A percentile compares a stretch with the other conserved stretches of the same genome.
phyloP scores from a whole-genome alignment of 2,797 vertebrate genomes.

The Gastrophryne carolinensis region DNA sequence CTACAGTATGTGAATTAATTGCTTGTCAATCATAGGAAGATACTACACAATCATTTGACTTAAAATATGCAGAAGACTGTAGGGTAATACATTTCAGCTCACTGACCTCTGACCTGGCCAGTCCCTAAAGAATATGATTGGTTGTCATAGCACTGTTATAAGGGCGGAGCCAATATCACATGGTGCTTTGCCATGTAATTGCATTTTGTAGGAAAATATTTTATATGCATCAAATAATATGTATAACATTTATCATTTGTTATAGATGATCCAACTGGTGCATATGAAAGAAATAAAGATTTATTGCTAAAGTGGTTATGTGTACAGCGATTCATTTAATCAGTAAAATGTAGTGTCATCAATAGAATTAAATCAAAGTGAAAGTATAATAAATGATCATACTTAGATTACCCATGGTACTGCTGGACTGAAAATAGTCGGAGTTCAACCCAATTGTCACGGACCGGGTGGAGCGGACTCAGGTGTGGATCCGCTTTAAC shows the following conservation, averaged over 20 bases:
- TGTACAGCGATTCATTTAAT: neutral
- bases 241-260: slow-evolving; percentile 10
- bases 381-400: too few species aligned
- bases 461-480: too few species aligned
- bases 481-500: too few species aligned
- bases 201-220: slow-evolving; percentile 33
- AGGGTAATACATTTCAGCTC: neutral
- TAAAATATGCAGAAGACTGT: too few species aligned
- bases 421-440: too few species aligned
- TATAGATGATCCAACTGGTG: slow-evolving; percentile 35
- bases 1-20: too few species aligned
- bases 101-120: slow-evolving; percentile 43
- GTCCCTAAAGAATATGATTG: slow-evolving; percentile 44
- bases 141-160: slow-evolving; percentile 48
- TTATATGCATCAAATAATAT: slow-evolving; percentile 23
- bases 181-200: slow-evolving; percentile 21
- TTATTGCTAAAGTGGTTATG: slow-evolving; percentile 36
- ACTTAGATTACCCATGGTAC: too few species aligned
- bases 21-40: too few species aligned
- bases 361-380: too few species aligned
- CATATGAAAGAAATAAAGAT: slow-evolving; percentile 46
- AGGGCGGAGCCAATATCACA: slow-evolving; percentile 40
- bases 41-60: too few species aligned
- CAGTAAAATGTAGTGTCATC: neutral
- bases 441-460: too few species aligned